phyloP scores from a whole-genome alignment of 2,113 vertebrate genomes.

The Sinocyclocheilus anshuiensis region DNA sequence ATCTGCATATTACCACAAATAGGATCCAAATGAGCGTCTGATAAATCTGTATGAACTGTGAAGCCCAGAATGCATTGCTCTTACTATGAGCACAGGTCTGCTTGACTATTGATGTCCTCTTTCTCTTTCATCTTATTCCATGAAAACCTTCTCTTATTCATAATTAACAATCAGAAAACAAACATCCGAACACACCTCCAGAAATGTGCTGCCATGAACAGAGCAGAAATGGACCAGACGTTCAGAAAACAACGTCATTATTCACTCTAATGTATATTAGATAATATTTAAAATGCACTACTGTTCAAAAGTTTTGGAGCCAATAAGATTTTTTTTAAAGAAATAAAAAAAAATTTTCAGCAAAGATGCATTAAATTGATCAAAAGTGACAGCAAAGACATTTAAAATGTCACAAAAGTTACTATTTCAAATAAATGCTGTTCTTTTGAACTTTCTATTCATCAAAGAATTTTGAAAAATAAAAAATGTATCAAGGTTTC shows the following conservation, averaged over 20 bases:
- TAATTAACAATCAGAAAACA: conserved; percentile 36
- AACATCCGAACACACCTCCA: not conserved
- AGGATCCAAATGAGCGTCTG: not conserved
- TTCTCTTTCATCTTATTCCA: conserved; percentile 53
- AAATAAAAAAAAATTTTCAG: too few species aligned
- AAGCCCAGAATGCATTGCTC: conserved; percentile 34
- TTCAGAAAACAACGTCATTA: not conserved
- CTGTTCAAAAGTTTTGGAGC: too few species aligned
- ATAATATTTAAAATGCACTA: too few species aligned
- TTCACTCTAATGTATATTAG: not conserved
- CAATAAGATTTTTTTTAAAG: too few species aligned
- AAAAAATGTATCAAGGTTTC: too few species aligned
- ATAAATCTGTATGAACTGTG: not conserved
- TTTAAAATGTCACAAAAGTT: too few species aligned
- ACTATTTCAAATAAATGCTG: too few species aligned
- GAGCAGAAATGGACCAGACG: not conserved
- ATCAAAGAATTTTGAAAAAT: too few species aligned
- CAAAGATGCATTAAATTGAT: too few species aligned
- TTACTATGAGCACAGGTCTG: conserved; percentile 61
- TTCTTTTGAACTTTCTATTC: too few species aligned
- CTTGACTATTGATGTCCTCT: conserved; percentile 75
- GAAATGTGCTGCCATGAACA: too few species aligned
- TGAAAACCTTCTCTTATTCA: conserved; percentile 39
- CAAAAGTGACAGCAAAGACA: too few species aligned
- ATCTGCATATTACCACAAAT: not conserved